Evolutionary conservation across 2,113 vertebrate species (phyloP).

Genomic region (Lucifuga dentata): DNA sequence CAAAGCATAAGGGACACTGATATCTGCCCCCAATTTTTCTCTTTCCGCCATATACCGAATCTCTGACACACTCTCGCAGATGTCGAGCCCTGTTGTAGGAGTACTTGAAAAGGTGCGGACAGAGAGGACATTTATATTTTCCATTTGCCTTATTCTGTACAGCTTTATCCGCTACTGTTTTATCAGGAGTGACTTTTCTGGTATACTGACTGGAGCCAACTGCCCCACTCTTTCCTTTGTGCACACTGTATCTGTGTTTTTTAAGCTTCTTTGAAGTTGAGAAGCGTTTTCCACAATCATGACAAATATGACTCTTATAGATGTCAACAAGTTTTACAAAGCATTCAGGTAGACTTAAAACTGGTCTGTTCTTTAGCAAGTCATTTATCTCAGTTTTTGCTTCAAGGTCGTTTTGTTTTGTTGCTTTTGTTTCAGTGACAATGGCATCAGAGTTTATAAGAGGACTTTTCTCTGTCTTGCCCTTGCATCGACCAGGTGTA

Average conservation of each 20-base stretch:
- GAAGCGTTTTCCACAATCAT: constrained; percentile 66
- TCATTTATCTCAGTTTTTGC: constrained; percentile 5
- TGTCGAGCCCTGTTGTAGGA: constrained; percentile 78
- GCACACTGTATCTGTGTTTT: constrained; percentile 56
- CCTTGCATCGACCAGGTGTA: constrained; percentile 59
- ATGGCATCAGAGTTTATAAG: constrained; percentile 7
- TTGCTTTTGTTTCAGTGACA: neutral
- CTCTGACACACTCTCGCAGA: constrained; percentile 77
- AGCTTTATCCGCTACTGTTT: too few species aligned
- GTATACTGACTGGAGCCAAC: constrained; percentile 29
- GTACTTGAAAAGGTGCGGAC: constrained; percentile 78
- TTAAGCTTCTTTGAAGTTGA: constrained; percentile 26
- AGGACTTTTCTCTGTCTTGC: neutral
- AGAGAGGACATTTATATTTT: constrained; percentile 79
- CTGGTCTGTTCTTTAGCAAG: neutral
- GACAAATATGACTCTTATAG: constrained; percentile 49
- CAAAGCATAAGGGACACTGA: constrained; percentile 77
- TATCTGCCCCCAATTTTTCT: constrained; percentile 63
- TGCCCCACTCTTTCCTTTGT: constrained; percentile 36
- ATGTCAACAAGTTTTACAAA: constrained; percentile 80
- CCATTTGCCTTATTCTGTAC: neutral
- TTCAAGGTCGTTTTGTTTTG: neutral
- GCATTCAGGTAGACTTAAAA: constrained; percentile 59
- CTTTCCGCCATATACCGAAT: constrained; percentile 42
- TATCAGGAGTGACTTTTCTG: constrained; percentile 49